Conservation (phyloP, 2,113 vertebrate species). For the Nesoenas mayeri region DNA sequence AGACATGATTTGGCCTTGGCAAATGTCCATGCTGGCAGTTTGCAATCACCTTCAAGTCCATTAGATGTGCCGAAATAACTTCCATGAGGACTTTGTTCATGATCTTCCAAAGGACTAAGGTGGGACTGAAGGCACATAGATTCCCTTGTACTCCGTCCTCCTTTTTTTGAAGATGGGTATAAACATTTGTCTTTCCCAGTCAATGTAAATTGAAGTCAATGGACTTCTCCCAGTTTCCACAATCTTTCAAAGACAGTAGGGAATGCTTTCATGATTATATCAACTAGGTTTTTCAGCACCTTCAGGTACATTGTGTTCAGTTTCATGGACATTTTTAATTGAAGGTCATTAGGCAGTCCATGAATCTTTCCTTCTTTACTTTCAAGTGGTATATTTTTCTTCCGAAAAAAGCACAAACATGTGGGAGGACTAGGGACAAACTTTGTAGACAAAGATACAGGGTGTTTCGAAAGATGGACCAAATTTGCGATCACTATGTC, state of each 20-base stretch:
- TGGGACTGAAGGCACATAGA: neutral
- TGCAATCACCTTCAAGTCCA: neutral
- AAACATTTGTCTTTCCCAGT: neutral
- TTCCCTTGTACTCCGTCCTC: neutral
- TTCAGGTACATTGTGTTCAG: neutral
- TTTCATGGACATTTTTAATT: neutral
- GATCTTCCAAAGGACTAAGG: neutral
- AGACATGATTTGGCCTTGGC: neutral
- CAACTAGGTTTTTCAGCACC: neutral
- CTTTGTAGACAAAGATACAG: neutral
- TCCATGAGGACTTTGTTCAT: neutral
- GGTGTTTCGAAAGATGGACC: no score
- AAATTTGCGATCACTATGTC: no score
- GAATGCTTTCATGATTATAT: neutral
- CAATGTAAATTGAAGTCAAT: neutral
- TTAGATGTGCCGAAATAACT: neutral
- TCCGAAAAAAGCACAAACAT: neutral
- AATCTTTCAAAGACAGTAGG: neutral
- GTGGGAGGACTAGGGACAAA: neutral
- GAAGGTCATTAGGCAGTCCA: neutral
- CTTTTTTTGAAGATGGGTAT: neutral
- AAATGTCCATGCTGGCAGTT: neutral
- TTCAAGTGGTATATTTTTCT: neutral
- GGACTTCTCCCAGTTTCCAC: neutral
- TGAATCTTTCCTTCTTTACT: neutral